Evolutionary conservation across 2,113 vertebrate species (phyloP).

Genomic region (Capra hircus): DNA sequence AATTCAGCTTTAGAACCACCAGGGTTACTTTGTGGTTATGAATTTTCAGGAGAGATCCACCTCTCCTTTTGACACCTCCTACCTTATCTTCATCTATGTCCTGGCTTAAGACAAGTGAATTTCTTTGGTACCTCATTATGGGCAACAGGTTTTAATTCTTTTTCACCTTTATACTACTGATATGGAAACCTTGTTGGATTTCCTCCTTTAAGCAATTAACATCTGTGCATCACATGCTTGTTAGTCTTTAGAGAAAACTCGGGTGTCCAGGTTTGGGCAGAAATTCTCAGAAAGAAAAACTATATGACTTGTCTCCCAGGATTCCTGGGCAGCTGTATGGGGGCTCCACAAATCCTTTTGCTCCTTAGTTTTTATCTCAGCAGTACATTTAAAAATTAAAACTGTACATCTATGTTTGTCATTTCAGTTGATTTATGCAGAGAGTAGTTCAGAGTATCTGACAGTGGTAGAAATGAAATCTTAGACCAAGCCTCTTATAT

Average conservation of each 20-base stretch:
- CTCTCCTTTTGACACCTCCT: neutral
- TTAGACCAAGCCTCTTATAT: neutral
- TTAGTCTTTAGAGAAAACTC: neutral
- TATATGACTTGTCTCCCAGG: neutral
- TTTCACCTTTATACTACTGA: neutral
- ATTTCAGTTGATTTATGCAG: neutral
- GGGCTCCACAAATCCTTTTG: neutral
- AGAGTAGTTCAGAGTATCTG: neutral
- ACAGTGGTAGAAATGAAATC: slow-evolving; percentile 17
- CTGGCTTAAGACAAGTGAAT: neutral
- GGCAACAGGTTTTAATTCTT: neutral
- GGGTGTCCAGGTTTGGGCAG: neutral
- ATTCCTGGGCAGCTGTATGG: neutral
- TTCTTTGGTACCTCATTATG: neutral
- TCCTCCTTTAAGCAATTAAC: neutral
- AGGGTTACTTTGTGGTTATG: neutral
- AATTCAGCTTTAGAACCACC: neutral
- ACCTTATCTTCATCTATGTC: neutral
- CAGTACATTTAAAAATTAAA: neutral
- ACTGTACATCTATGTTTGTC: neutral
- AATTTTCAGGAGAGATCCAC: neutral
- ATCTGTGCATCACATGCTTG: neutral
- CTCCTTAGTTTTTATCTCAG: neutral
- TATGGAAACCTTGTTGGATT: neutral
- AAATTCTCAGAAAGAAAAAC: neutral